phyloP scores from a whole-genome alignment of 1,140 invertebrate species.

The Neuroterus valhalla region DNA sequence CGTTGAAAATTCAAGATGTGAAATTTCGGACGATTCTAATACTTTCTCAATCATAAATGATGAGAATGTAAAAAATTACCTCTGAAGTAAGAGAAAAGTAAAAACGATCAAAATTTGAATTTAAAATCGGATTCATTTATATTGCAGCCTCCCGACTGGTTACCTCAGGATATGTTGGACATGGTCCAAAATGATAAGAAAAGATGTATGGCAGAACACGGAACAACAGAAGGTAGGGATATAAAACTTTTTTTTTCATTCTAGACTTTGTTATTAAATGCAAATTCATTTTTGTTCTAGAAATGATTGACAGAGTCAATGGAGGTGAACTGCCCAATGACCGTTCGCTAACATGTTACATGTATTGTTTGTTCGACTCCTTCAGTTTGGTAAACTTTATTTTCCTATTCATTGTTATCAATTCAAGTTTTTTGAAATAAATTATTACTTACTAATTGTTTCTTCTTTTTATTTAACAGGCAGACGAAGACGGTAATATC shows the following conservation, averaged over 20 bases:
- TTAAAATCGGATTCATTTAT: constrained; percentile 21
- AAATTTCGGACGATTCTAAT: too few relatives aligned
- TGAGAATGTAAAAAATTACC: too few relatives aligned
- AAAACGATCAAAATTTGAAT: not conserved
- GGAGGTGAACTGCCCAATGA: constrained; percentile 55
- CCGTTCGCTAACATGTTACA: constrained; percentile 66
- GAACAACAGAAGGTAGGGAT: constrained; percentile 65
- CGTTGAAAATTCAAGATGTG: too few relatives aligned
- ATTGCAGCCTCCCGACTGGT: constrained; percentile 60
- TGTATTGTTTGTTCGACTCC: constrained; percentile 65
- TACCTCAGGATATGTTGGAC: constrained; percentile 64
- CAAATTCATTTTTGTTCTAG: constrained; percentile 49
- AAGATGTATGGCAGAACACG: constrained; percentile 65
- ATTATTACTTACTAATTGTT: not conserved
- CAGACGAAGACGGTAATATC: constrained; percentile 61
- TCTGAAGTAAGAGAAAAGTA: too few relatives aligned
- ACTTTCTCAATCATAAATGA: too few relatives aligned
- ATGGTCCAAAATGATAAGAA: constrained; percentile 65
- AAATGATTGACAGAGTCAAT: constrained; percentile 62
- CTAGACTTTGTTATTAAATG: constrained; percentile 11
- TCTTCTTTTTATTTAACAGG: constrained; percentile 51
- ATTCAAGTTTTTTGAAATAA: not conserved
- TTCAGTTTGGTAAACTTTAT: constrained; percentile 63
- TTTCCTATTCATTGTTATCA: not conserved
- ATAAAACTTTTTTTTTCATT: constrained; percentile 17